These are phyloP conservation scores for Megalurothrips usitatus DNA, from an alignment of 2,888 invertebrate genomes.

Conservation along the genomic window DNA sequence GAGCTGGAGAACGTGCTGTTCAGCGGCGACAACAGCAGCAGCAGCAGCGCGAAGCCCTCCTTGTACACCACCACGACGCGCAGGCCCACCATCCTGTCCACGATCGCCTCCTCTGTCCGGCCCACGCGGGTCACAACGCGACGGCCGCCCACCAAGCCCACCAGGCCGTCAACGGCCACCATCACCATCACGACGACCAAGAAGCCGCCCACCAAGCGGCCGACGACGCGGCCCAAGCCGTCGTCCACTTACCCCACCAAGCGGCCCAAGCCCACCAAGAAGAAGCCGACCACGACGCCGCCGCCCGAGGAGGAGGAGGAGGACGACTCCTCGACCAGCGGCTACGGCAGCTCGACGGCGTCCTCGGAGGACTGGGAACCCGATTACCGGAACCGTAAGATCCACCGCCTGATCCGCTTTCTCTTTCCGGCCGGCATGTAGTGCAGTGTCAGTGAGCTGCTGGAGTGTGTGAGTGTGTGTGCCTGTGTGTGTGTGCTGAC, in stretches of 20 bases:
- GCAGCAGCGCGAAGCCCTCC: neutral
- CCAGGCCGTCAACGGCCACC: conserved; percentile 41
- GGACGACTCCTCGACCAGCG: conserved; percentile 31
- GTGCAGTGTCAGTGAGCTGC: neutral
- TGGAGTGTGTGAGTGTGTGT: neutral
- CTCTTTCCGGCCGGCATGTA: no score
- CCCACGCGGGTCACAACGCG: conserved; percentile 17
- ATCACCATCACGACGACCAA: conserved; percentile 43
- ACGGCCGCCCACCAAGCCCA: neutral
- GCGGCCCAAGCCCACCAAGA: conserved; percentile 36
- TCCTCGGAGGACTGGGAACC: conserved; percentile 39
- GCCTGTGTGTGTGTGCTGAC: conserved; percentile 19
- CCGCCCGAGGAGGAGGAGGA: conserved; percentile 34
- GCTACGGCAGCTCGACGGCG: conserved; percentile 36
- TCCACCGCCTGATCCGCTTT: no score
- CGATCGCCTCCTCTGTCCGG: neutral
- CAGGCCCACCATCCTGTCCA: conserved; percentile 7
- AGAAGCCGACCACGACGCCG: conserved; percentile 38
- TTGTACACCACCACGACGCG: conserved; percentile 29
- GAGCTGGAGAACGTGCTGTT: conserved; percentile 73
- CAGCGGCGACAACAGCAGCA: conserved; percentile 43
- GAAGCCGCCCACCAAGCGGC: conserved; percentile 37
- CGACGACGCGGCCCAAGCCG: conserved; percentile 36
- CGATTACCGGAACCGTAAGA: conserved; percentile 33
- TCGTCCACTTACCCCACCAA: conserved; percentile 37